Evolutionary conservation across 2,113 vertebrate genomes (phyloP).

Genomic region (Mesoclemmys tuberculata): DNA sequence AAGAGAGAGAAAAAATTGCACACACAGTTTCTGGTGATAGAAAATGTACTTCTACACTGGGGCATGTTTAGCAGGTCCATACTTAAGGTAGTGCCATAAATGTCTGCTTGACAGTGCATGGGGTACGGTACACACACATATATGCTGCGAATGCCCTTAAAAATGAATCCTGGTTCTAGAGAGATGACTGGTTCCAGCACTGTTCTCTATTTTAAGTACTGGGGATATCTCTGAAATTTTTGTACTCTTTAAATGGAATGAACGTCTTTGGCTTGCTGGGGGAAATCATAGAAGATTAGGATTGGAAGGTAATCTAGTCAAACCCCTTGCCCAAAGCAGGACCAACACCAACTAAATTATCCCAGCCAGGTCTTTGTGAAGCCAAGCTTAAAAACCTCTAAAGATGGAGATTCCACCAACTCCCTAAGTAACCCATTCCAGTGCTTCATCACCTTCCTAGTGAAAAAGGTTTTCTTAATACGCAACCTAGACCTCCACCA

Average conservation of each 20-base stretch:
- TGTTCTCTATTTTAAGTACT: neutral
- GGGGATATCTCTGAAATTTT: neutral
- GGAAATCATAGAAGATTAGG: neutral
- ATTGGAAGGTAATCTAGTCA: too few species aligned
- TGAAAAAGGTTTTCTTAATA: too few species aligned
- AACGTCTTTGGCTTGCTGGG: neutral
- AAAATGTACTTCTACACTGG: neutral
- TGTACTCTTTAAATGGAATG: neutral
- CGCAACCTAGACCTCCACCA: too few species aligned
- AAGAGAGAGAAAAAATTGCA: neutral
- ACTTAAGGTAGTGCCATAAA: neutral
- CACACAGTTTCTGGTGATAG: slow-evolving; percentile 20
- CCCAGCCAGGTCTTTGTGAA: too few species aligned
- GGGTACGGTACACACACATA: neutral
- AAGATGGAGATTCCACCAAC: too few species aligned
- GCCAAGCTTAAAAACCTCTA: too few species aligned
- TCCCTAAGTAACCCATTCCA: too few species aligned
- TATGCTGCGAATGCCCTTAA: neutral
- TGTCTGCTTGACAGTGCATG: neutral
- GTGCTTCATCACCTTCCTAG: too few species aligned
- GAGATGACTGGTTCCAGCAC: neutral
- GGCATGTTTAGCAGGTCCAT: neutral
- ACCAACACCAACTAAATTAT: too few species aligned
- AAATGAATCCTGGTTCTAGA: rapidly evolving
- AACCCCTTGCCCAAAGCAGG: too few species aligned